Percentiles rank a stretch among this genome's conserved stretches.
Conservation (phyloP, 2,797 vertebrate genomes). For the Spinus olivaceus region DNA sequence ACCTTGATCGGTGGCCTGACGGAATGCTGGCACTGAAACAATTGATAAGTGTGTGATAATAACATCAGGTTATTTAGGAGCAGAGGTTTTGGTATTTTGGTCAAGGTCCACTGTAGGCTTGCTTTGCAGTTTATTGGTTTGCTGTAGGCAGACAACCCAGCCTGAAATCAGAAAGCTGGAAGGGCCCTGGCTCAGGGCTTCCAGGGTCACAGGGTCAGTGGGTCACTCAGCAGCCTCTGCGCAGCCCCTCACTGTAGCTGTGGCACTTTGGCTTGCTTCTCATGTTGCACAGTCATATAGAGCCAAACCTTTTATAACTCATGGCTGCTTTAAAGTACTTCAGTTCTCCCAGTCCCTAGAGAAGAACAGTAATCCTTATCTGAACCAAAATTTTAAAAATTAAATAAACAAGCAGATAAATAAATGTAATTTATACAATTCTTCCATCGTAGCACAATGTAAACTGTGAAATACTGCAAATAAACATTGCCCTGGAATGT, state of each 20-base stretch:
- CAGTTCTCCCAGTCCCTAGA: not conserved
- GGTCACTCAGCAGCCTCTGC: not conserved
- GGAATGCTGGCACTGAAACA: slow-evolving; percentile 10
- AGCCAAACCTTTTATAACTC: not conserved
- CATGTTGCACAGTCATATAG: not conserved
- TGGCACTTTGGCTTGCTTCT: not conserved
- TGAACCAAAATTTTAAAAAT: not conserved
- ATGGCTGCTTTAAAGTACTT: not conserved
- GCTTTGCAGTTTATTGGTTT: slow-evolving; percentile 8
- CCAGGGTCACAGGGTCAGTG: not conserved
- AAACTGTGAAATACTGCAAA: not conserved
- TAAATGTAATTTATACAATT: not conserved
- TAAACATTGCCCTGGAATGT: not conserved
- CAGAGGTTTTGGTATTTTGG: not conserved
- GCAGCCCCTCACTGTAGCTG: not conserved
- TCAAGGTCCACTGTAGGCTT: not conserved
- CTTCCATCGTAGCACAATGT: not conserved
- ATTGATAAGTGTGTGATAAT: not conserved
- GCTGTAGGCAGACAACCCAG: not conserved
- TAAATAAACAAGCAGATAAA: not conserved
- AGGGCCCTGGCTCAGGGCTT: not conserved
- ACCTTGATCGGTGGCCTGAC: not conserved
- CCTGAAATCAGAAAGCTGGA: not conserved
- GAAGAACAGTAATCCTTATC: not conserved
- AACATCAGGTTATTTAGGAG: not conserved